Percentiles rank a stretch among this genome's conserved stretches.
These are phyloP conservation scores for Pentalonia nigronervosa DNA, from an alignment of 1,140 invertebrate genomes.

Conservation along the genomic window DNA sequence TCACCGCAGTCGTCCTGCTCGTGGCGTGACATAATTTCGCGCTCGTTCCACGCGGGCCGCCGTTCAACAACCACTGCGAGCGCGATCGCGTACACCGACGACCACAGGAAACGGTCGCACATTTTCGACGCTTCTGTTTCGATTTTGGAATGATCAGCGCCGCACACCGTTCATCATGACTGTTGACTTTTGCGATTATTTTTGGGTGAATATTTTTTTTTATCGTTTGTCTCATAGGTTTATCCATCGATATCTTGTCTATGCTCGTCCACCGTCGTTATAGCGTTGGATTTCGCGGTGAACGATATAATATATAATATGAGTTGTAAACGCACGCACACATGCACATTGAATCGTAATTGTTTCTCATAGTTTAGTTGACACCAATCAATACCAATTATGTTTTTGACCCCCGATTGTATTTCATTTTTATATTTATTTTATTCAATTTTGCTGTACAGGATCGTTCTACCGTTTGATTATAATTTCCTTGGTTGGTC, in stretches of 20 bases:
- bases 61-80: no score
- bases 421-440: neutral
- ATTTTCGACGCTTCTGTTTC: neutral
- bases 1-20: neutral
- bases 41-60: neutral
- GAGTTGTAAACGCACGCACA: neutral
- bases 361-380: neutral
- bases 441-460: neutral
- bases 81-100: neutral
- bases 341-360: neutral
- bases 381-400: neutral
- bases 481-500: neutral
- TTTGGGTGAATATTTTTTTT: slow-evolving; percentile 72
- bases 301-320: neutral
- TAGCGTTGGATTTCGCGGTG: neutral
- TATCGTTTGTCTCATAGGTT: neutral
- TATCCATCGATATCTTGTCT: neutral
- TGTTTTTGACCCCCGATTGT: neutral
- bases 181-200: slow-evolving; percentile 82
- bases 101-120: no score
- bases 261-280: no score
- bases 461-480: neutral
- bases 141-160: slow-evolving; percentile 36
- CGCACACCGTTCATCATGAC: slow-evolving; percentile 68
- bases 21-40: neutral